Base-by-base conservation (phyloP, 2,113 vertebrate species). In the Suricata suricatta region DNA sequence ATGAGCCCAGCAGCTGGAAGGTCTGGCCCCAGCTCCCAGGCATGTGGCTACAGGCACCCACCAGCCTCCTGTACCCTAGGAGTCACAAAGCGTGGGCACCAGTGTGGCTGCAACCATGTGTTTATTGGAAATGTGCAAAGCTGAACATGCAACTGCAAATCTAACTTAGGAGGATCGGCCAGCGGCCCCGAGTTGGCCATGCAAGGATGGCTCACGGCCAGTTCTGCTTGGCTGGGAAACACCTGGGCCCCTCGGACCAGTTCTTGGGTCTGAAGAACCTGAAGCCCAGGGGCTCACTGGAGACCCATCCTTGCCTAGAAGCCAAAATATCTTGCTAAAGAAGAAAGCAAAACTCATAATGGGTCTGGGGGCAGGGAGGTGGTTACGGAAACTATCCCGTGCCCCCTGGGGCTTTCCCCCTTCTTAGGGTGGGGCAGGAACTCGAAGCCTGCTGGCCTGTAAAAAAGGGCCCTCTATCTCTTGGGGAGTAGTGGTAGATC, bases 51-150 rank as follows among this genome's bases (percentile, higher is more conserved):
- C 27, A 19, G 77, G 88, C 0, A 3, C 38, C 60, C 6, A 9
- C 66, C 7, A 15, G 63, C 66, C 38, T n/a, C n/a, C 63, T 0
- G 5, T 5, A 33, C 41, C 74, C 63, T 12, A 29, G 54, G 47
- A 57, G 50, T 57, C 88, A 90, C 85, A 94, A 87, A 81, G 57
- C 17, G 4, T 1, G 0, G 41, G 27, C 79, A 38, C 64, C 50
- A 35, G 41, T 25, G 27, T 68, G 84, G 90, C 71, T 96, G 92
- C 94, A 77, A 90, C 9, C 16, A 11, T 14, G 76, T 38, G 25
- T 98, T 98, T 98, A 98, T 98, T 98, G 23, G 29, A 64, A 90
- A 71, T 35, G n/a, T 79, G 98, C 88, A 79, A 97, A 96, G 97
- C 96, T 80, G 60, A 95, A 71, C 31, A 5, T 0, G 52, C 77